These are phyloP conservation scores for Toxotes chatareus DNA, from an alignment of 2,113 vertebrate species.

Conservation along the genomic window DNA sequence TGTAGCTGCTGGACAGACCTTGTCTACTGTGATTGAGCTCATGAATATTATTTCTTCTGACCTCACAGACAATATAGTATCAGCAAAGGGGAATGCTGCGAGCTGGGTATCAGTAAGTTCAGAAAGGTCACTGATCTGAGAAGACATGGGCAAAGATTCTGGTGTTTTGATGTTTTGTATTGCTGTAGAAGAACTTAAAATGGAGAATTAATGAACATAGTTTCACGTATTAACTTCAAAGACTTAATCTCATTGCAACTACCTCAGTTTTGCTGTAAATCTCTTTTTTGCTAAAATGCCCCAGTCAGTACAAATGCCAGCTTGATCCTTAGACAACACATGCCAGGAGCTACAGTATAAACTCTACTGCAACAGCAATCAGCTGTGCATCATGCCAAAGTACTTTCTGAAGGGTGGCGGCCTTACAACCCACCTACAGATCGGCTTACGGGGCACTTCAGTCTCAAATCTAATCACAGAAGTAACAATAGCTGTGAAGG, in stretches of 20 bases:
- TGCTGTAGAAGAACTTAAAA: neutral
- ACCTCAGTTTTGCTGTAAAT: constrained; percentile 33
- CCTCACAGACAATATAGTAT: constrained; percentile 5
- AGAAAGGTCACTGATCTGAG: constrained; percentile 13
- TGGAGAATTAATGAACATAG: neutral
- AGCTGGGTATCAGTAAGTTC: constrained; percentile 17
- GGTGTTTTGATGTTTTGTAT: neutral
- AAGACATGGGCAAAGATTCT: neutral
- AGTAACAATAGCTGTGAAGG: constrained; percentile 68
- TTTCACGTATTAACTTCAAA: neutral
- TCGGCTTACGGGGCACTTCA: constrained; percentile 73
- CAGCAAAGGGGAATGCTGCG: neutral
- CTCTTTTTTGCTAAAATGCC: constrained; percentile 24
- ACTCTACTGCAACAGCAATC: constrained; percentile 43
- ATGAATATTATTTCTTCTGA: constrained; percentile 28
- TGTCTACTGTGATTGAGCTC: constrained; percentile 50
- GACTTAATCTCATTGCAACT: constrained; percentile 1
- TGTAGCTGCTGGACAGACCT: constrained; percentile 48
- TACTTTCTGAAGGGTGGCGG: constrained; percentile 55
- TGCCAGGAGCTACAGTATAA: constrained; percentile 33
- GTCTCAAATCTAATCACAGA: constrained; percentile 76
- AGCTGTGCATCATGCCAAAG: constrained; percentile 50
- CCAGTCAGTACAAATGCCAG: constrained; percentile 27
- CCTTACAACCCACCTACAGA: constrained; percentile 67
- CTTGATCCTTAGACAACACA: constrained; percentile 27